phyloP scores from a whole-genome alignment of 1,140 invertebrate genomes.

The Calycopis cecrops region DNA sequence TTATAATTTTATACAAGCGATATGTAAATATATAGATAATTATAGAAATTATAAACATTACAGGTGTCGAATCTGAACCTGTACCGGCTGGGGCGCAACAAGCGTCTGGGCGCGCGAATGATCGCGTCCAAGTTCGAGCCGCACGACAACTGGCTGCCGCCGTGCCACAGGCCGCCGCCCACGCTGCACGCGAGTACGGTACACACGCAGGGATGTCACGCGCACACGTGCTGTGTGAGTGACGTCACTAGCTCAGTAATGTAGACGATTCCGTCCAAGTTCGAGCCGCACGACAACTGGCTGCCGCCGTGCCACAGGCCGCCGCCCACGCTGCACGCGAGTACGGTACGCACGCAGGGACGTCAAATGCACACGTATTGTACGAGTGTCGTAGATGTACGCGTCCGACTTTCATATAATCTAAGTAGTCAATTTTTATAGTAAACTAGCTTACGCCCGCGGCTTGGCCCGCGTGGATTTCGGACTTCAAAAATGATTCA shows the following conservation, averaged over 20 bases:
- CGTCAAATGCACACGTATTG: no score
- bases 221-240: no score
- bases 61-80: conserved; percentile 95
- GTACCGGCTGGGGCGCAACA: conserved; percentile 93
- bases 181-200: conserved; percentile 38
- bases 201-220: not conserved
- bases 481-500: no score
- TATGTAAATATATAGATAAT: no score
- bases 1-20: no score
- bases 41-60: not conserved
- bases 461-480: no score
- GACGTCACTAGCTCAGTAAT: conserved; percentile 77
- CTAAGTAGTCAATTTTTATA: no score
- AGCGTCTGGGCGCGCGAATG: conserved; percentile 95
- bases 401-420: no score
- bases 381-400: no score
- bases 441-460: no score
- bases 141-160: conserved; percentile 99
- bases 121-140: conserved; percentile 99
- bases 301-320: conserved; percentile 95
- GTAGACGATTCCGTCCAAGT: conserved; percentile 99
- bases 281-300: conserved; percentile 99
- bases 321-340: conserved; percentile 70
- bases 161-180: conserved; percentile 90
- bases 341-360: conserved; percentile 19